Evolutionary conservation across 2,113 vertebrate species (phyloP).

Genomic region (Eulemur rufifrons): DNA sequence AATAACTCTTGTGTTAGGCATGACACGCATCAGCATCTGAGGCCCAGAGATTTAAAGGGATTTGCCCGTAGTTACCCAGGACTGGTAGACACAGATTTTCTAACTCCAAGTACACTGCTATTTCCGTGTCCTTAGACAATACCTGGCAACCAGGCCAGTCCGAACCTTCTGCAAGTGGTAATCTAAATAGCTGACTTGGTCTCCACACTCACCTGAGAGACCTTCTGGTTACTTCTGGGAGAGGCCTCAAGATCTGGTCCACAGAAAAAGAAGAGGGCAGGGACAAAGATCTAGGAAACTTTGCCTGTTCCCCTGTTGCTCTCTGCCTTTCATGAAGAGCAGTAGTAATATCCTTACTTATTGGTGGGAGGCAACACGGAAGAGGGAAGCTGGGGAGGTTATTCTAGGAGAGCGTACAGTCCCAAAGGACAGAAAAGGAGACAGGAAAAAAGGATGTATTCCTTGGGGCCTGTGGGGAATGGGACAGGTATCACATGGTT

Average conservation of each 20-base stretch:
- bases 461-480: background rate
- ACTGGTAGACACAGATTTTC: background rate
- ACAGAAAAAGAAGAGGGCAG: background rate
- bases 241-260: background rate
- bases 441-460: background rate
- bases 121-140: slow-evolving; percentile 22
- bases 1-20: background rate
- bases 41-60: background rate
- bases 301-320: background rate
- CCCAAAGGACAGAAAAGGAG: background rate
- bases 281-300: background rate
- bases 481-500: background rate
- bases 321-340: background rate
- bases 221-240: background rate
- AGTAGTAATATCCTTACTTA: background rate
- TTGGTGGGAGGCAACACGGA: background rate
- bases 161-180: background rate
- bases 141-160: background rate
- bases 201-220: background rate
- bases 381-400: background rate
- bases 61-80: background rate
- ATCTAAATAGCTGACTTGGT: background rate
- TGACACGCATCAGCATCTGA: background rate
- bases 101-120: background rate
- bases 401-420: background rate